Base-by-base conservation (phyloP, 1,140 invertebrate species). In the Heliconius melpomene region DNA sequence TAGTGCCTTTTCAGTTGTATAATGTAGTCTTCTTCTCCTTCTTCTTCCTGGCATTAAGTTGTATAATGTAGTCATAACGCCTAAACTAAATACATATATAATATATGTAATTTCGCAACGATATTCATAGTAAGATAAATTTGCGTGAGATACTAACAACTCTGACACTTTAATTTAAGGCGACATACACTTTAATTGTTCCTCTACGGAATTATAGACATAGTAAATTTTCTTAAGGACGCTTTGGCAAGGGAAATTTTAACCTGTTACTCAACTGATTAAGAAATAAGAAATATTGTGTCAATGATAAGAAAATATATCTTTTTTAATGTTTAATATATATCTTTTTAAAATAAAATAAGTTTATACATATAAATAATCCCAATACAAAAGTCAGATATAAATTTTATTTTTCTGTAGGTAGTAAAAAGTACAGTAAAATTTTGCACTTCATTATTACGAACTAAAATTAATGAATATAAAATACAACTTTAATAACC, bases 131-230 rank as follows among this genome's bases (percentile, higher is more conserved):
- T 26, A 72, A 78, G 29, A 66, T 76, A 77, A 78, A 78, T 81
- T 80, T 77, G 60, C 73, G 29, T 66, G 54, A 75, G 78, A 74
- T 74, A 66, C 78, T 79, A 76, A 81, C 40, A 79, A 77, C 79
- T 86, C 79, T 82, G 83, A 85, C 83, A 87, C 82, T 89, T 87
- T 87, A 84, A 90, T 89, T 89, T 88, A 84, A 83, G 75, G 74
- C 82, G 84, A 83, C 82, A 87, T 86, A 80, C 81, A 78, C 71
- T 85, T 86, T 88, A 89, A 89, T 89, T 86, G 85, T 87, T 83
- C 85, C 78, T 75, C 78, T 23, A 50, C 66, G 80, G 79, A 83
- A 85, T 82, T 85, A 86, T 83, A 83, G 82, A 78, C 84, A 79
- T 72, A 72, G 81, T 87, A 86, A 88, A 86, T 87, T 87, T 78